Base-by-base conservation (phyloP, 2,113 vertebrate genomes). In the Amphiprion percula region DNA sequence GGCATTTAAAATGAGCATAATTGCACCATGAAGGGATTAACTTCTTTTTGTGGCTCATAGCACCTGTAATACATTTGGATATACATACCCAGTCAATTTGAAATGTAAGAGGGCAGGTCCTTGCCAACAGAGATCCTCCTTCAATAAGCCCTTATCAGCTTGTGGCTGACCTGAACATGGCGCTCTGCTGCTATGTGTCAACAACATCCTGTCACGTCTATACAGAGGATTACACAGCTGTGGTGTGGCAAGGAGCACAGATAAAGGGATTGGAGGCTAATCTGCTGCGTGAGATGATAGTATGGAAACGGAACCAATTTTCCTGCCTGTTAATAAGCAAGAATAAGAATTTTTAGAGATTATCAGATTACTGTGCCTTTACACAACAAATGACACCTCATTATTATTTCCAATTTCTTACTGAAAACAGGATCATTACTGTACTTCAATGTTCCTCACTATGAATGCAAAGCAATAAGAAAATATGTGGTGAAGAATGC, bases 201-300 rank as follows among this genome's bases (percentile, higher is more conserved):
- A 67, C 65, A 74, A 41, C 68, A 56, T 39, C 73, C 72, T 55
- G 62, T 72, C 56, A 15, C 19, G 52, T 63, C 11, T 28, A 30
- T 2, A 28, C 16, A 26, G 26, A 28, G 74, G 78, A 84, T 87
- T 72, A 87, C 52, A 63, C 6, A n/a, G 16, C 50, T 12, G n/a
- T 46, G 0, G 23, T 17, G 63, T 4, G n/a, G 46, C 24, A 16
- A 21, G 26, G 49, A 58, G 3, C 59, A 41, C 58, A 41, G 76
- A 67, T 68, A 72, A 74, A 56, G 6, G 68, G 76, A 70, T 39
- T 53, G 26, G 44, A 77, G 61, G 33, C 30, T 74, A 60, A 79
- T 70, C 79, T 83, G 26, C 0, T 37, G 23, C 23, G 44, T 69
- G 28, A 65, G 26, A 30, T 15, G 72, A 50, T 2, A 12, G 1